Evolutionary conservation across 1,140 invertebrate species (phyloP).

Genomic region (Meloidogyne exigua): DNA sequence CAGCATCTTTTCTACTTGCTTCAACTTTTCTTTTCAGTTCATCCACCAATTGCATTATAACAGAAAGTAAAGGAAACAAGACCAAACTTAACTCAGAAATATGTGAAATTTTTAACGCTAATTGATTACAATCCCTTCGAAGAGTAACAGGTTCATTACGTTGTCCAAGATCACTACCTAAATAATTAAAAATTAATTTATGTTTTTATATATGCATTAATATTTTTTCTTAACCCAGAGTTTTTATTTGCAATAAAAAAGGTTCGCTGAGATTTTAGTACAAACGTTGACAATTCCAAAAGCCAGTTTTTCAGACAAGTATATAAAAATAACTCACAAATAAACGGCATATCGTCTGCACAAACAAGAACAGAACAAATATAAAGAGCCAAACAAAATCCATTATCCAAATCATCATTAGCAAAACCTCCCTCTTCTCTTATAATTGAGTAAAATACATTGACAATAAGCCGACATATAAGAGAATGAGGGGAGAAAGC

Average conservation of each 20-base stretch:
- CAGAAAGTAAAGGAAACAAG: constrained; percentile 49
- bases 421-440: constrained; percentile 11
- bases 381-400: constrained; percentile 38
- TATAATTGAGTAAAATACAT: constrained; percentile 46
- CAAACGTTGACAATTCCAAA: too few species aligned
- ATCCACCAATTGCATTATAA: constrained; percentile 39
- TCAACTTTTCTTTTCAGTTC: constrained; percentile 38
- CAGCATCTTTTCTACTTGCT: constrained; percentile 12
- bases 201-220: too few species aligned
- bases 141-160: neutral
- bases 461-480: constrained; percentile 40
- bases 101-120: constrained; percentile 46
- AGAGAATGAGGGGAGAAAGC: constrained; percentile 49
- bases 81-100: constrained; percentile 42
- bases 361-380: constrained; percentile 41
- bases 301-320: too few species aligned
- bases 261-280: too few species aligned
- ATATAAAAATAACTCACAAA: neutral
- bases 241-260: too few species aligned
- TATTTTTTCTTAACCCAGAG: too few species aligned
- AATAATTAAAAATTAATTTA: neutral
- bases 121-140: constrained; percentile 27
- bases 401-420: constrained; percentile 34
- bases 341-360: constrained; percentile 37
- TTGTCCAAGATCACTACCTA: neutral